A percentile compares a stretch with the other conserved stretches of the same genome.
phyloP scores from a whole-genome alignment of 2,797 vertebrate genomes.

The Myotis myotis region DNA sequence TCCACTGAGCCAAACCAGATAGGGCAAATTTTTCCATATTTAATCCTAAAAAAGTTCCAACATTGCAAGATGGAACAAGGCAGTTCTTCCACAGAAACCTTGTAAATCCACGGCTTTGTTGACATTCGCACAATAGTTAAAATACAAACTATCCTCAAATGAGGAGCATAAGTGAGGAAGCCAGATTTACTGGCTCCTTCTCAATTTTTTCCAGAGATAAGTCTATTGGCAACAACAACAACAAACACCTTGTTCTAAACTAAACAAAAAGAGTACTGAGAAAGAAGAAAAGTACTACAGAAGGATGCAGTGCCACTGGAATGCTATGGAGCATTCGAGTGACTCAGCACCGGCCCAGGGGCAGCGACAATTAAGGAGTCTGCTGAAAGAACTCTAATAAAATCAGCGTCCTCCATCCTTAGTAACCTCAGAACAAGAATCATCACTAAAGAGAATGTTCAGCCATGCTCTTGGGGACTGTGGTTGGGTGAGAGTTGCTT shows the following conservation, averaged over 20 bases:
- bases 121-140: neutral
- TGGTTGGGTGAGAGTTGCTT: neutral
- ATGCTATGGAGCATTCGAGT: neutral
- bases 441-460: neutral
- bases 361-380: constrained; percentile 24
- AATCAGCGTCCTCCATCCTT: constrained; percentile 14
- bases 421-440: constrained; percentile 18
- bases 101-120: neutral
- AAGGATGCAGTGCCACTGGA: constrained; percentile 9
- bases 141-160: constrained; percentile 52
- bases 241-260: neutral
- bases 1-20: no score
- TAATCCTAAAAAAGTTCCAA: constrained; percentile 29
- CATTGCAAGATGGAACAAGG: constrained; percentile 26
- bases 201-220: constrained; percentile 41
- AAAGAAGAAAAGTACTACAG: neutral
- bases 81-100: constrained; percentile 19
- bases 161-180: constrained; percentile 4
- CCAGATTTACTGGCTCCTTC: neutral
- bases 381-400: constrained; percentile 62
- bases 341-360: constrained; percentile 27
- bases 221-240: neutral
- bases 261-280: neutral
- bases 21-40: neutral
- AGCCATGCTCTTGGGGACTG: neutral